Conservation (phyloP, 1,140 invertebrate genomes). For the Lepidotrigona ventralis region DNA sequence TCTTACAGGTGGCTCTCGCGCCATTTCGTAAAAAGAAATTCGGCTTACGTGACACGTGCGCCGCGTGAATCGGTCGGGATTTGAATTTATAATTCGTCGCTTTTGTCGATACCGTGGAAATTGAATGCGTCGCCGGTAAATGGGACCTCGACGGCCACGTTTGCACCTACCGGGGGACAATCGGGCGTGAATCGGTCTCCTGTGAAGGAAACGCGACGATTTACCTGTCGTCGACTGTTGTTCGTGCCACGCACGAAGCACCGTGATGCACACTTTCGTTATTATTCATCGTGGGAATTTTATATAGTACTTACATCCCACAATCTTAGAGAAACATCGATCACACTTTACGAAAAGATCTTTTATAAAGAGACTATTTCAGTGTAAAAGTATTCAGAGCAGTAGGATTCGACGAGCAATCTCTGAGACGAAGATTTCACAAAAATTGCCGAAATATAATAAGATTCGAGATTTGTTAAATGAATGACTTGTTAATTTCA, state of each 20-base stretch:
- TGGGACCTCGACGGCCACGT: conserved; percentile 54
- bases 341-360: too few relatives aligned
- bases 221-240: conserved; percentile 13
- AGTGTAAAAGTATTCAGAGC: too few relatives aligned
- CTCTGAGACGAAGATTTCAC: too few relatives aligned
- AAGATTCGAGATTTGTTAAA: too few relatives aligned
- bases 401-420: too few relatives aligned
- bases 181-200: conserved; percentile 48
- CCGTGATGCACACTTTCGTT: background rate
- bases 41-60: conserved; percentile 70
- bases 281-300: background rate
- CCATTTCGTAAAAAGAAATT: conserved; percentile 65
- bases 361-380: too few relatives aligned
- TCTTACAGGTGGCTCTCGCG: conserved; percentile 66
- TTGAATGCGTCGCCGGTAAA: conserved; percentile 74
- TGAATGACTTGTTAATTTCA: too few relatives aligned
- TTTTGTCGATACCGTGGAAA: conserved; percentile 75
- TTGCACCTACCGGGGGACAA: conserved; percentile 40
- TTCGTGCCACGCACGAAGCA: background rate
- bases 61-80: conserved; percentile 62
- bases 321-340: too few relatives aligned
- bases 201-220: conserved; percentile 46
- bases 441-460: too few relatives aligned
- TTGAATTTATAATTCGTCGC: conserved; percentile 76
- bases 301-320: too few relatives aligned